Evolutionary conservation across 37 sponge, comb jelly and placozoan genomes (phyloP), one percentile per base, ranked within the genome.

Genomic region (Mnemiopsis leidyi): DNA sequence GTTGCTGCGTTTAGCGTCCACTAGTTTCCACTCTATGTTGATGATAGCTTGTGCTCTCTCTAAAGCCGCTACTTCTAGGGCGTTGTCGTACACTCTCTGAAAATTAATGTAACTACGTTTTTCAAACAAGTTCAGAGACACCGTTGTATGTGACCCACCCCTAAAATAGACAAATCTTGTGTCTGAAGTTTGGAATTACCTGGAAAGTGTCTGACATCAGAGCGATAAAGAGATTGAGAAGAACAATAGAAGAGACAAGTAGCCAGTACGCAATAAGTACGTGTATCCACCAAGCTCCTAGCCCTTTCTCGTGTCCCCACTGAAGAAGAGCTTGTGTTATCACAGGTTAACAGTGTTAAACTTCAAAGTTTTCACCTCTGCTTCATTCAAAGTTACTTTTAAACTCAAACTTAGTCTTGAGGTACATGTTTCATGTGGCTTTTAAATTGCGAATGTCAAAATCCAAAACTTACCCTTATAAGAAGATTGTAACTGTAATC

Each of bases 191-290:
- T n/a, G n/a, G n/a, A n/a, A n/a, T 16, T n/a, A 79, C 82, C 82
- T 79, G 82, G 38, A 79, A 79, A 23, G 82, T 79, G 82, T 79
- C 82, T 7, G 82, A 79, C 38, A 79, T 35, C 20, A 79, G 82
- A 9, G 82, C 82, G 26, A 79, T 79, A 38, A 79, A 79, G 38
- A 79, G 82, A 23, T 79, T 79, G 38, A 79, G 82, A 36, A 79
- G 82, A 26, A 79, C 38, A 7, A 79, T 79, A 29, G 82, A 36
- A 13, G 82, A 79, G 28, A 35, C 26, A 36, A 79, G 31, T 13
- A 79, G 38, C 82, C 82, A 79, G 82, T 79, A 79, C 5, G 82
- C 18, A 2, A 79, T 35, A 5, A 79, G 82, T 36, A 79, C 31
- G 82, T 79, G 38, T 20, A 79, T 31, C 82, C 82, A 79, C 31